Evolutionary conservation across 2,113 vertebrate genomes (phyloP).

Genomic region (Oncorhynchus nerka): DNA sequence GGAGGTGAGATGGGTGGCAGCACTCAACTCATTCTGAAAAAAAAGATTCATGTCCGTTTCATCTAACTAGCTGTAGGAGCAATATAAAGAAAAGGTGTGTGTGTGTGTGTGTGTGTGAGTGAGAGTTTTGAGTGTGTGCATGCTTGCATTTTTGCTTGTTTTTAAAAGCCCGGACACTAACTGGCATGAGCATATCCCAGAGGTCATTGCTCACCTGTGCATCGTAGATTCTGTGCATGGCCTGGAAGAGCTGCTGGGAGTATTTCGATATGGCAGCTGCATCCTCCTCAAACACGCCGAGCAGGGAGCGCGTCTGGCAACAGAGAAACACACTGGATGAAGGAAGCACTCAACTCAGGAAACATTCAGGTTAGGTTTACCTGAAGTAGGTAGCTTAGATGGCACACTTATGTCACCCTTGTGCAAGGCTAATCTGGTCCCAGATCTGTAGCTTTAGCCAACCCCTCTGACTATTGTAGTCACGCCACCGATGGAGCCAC

Average conservation of each 20-base stretch:
- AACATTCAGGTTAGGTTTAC: background rate
- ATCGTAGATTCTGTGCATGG: constrained; percentile 96
- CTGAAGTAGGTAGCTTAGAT: no score
- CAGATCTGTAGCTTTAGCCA: no score
- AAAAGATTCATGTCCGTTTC: background rate
- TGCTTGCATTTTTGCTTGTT: no score
- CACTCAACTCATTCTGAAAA: constrained; percentile 92
- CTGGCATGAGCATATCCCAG: no score
- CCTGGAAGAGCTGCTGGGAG: constrained; percentile 88
- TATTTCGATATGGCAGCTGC: constrained; percentile 91
- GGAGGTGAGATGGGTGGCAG: constrained; percentile 95
- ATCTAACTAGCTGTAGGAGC: background rate
- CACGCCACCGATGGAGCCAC: no score
- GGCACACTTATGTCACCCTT: no score
- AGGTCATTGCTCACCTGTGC: constrained; percentile 81
- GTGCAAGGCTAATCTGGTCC: no score
- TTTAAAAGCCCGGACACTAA: no score
- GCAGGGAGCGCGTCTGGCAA: constrained; percentile 88
- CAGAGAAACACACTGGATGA: constrained; percentile 33
- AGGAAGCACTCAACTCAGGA: background rate
- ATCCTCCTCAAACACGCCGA: constrained; percentile 99
- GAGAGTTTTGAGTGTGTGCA: no score
- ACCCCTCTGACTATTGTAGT: no score
- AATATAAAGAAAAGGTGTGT: background rate
- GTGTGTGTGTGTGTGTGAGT: no score